Evolutionary conservation across 1,140 invertebrate species (phyloP), one percentile per base, ranked within the genome.

Genomic region (Drosophila hydei): DNA sequence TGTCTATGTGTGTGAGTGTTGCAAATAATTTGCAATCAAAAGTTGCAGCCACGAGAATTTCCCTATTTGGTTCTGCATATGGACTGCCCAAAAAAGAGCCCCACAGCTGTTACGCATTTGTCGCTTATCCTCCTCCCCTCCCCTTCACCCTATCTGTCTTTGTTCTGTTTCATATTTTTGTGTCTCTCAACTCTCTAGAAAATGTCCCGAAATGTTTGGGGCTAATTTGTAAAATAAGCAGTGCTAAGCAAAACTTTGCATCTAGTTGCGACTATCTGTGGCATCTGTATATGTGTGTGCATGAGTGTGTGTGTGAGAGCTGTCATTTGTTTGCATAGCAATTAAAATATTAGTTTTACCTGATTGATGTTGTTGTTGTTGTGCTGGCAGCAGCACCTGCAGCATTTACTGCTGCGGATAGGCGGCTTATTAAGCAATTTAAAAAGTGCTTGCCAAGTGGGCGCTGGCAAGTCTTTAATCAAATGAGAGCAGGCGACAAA

Each of bases 21-120:
- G 54, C 80, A 81, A 85, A 87, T 85, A 87, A 85, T 87, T 87
- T 85, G 80, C 80, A 85, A 85, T 85, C 77, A 85, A 85, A 85
- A 85, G 77, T 85, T 85, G 70, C 80, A 62, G 54, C 58, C 58
- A 85, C 60, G 58, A 58, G 70, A 77, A 75, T 62, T 71, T 23
- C 55, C 36, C 68, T 6, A 42, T 61, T 68, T 55, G 11, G 25
- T 27, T 47, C 38, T 55, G 36, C 48, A 25, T 59, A 42, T 58
- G 27, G 48, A 18, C 30, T 48, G 2, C 21, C n/a, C n/a, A 38
- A 6, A 50, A 7, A 50, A 25, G 61, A 69, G 77, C 47, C 70
- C 51, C 16, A 23, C n/a, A 75, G 74, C 73, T 75, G 30, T 42
- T 60, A 43, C 45, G 18, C 43, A 61, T 67, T 74, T 76, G 19